phyloP scores from a whole-genome alignment of 1,140 invertebrate species.

The Lepidostoma basale region DNA sequence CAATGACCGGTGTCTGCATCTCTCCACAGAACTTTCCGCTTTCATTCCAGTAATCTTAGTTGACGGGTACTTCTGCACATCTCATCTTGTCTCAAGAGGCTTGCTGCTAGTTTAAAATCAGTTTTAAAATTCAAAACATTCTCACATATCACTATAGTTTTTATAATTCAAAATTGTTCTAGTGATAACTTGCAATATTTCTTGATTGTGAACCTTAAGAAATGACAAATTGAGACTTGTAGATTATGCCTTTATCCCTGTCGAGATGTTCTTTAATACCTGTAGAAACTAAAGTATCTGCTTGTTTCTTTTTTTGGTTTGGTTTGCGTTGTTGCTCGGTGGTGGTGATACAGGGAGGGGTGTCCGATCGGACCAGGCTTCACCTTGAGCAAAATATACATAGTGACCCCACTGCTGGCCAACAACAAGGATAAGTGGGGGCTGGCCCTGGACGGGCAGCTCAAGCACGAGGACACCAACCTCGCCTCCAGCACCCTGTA shows the following conservation, averaged over 20 bases:
- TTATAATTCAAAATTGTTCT: no score
- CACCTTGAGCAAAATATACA: conserved; percentile 97
- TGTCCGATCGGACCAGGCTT: conserved; percentile 97
- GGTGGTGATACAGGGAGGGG: conserved; percentile 75
- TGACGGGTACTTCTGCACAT: background rate
- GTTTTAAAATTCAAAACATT: no score
- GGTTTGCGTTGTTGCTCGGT: conserved; percentile 47
- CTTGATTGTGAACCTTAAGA: no score
- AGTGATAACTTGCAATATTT: no score
- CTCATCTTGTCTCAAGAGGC: no score
- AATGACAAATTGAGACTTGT: background rate
- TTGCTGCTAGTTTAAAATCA: no score
- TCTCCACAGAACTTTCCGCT: conserved; percentile 36
- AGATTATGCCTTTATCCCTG: background rate
- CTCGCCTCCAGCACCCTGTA: conserved; percentile 89
- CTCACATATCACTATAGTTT: no score
- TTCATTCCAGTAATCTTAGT: conserved; percentile 23
- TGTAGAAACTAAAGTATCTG: conserved; percentile 45
- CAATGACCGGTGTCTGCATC: conserved; percentile 31
- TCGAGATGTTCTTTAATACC: conserved; percentile 18
- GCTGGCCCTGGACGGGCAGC: conserved; percentile 95
- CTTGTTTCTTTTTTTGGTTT: conserved; percentile 48
- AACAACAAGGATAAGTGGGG: conserved; percentile 99
- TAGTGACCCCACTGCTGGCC: conserved; percentile 89
- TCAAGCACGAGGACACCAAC: conserved; percentile 99